Base-by-base conservation (phyloP, 2,888 invertebrate genomes). In the Drosophila monieri region DNA sequence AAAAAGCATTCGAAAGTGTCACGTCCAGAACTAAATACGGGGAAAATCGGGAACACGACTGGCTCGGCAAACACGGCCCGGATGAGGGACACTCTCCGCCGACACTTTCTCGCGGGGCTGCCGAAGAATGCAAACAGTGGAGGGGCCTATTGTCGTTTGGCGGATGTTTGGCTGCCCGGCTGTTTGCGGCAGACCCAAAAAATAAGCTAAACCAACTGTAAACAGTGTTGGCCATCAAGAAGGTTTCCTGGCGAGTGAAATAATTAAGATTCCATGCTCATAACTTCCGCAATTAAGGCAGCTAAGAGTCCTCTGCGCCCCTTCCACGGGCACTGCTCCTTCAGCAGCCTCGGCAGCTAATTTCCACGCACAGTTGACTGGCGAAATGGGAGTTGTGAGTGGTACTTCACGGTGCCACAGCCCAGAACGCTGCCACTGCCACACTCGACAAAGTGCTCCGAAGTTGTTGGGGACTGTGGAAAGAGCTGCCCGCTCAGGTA, bases 241-340 rank as follows among this genome's bases (percentile, higher is more conserved):
- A 65, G 74, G 35, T 6, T 35, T n/a, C 35, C n/a, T 14, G 35
- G 14, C 35, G 2, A 74, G 73, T 76, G 78, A 83, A 88, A 78
- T 85, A 89, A 88, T 89, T 89, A 83, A 88, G 85, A 89, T 89
- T 80, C 89, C 77, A 74, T 76, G 73, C 79, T 73, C 78, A 85
- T 79, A 85, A 88, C 88, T 88, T 88, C 88, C 89, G 86, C 88
- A 88, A 89, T 88, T 88, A 88, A 80, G 86, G 76, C 72, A 60
- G 73, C 73, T 76, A 58, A 39, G 47, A 66, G 80, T 83, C 73
- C 77, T 75, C 27, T 9, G 9, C 27, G 58, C 60, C 52, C 49
- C 64, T 25, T 43, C 67, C 57, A 44, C 57, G 41, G 44, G 12
- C 6, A 12, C 49, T 8, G 18, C 25, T 10, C 15, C 51, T 35